Evolutionary conservation across 2,113 vertebrate species (phyloP), one percentile per base, ranked within the genome.

Genomic region (Prionailurus viverrinus): DNA sequence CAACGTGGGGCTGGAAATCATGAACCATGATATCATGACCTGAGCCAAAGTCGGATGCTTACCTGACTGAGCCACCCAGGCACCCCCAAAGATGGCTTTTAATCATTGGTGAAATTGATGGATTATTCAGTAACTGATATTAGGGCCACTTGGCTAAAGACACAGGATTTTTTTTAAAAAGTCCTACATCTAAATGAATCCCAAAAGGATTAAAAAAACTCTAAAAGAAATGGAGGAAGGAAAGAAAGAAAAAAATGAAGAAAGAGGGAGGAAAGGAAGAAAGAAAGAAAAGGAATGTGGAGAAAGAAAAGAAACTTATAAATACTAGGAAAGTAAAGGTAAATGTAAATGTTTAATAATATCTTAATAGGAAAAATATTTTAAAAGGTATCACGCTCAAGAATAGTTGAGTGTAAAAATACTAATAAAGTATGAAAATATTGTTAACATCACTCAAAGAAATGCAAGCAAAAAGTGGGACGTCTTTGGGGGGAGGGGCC

Each of bases 121-220:
- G 33, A 36, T 92, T 92, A 92, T 63, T 95, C 12, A 85, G 25
- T 95, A 93, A 71, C 25, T 93, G n/a, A n/a, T 74, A 65, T 71
- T 81, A 23, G 23, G 69, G 29, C 48, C 93, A 90, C 0, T 92
- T 92, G 36, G 33, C 58, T 92, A 79, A 55, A 36, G 65, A 39
- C 66, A 68, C 23, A 71, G 29, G 19, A 53, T 41, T 73, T 69
- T 69, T 94, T 68, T 16, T 5, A 15, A 84, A 53, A 61, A 51
- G 15, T 73, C 12, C 6, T 65, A 45, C 23, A 21, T 48, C 33
- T 66, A 79, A 86, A 79, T 89, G 80, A 81, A 33, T 85, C 48
- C 36, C 89, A 12, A 79, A 71, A 83, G 31, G 4, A 78, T 80
- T 92, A 80, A 80, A 58, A 58, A 58, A 21, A 84, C 2, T 82